A percentile compares a stretch with the other conserved stretches of the same genome.
phyloP scores from a whole-genome alignment of 2,797 vertebrate genomes.

The Manis crassicaudata region DNA sequence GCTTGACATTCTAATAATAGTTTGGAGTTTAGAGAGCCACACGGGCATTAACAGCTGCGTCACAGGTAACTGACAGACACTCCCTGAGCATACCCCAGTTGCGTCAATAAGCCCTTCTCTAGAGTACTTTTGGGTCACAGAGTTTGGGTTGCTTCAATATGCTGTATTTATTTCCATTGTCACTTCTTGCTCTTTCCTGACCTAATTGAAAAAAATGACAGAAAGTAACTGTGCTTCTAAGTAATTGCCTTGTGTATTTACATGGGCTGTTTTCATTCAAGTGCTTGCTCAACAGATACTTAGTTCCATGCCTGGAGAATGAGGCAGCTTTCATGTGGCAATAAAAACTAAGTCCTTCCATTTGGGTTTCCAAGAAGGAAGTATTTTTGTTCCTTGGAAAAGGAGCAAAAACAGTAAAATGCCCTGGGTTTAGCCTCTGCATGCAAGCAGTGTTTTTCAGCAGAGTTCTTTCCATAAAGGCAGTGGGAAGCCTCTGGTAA shows the following conservation, averaged over 20 bases:
- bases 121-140: background rate
- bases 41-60: background rate
- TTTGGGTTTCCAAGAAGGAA: conserved; percentile 10
- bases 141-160: background rate
- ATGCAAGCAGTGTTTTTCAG: background rate
- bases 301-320: background rate
- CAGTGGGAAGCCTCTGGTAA: background rate
- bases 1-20: background rate
- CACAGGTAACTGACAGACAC: background rate
- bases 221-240: background rate
- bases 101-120: background rate
- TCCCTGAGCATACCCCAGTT: background rate
- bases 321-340: background rate
- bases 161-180: background rate
- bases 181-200: background rate
- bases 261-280: background rate
- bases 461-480: background rate
- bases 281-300: background rate
- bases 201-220: background rate
- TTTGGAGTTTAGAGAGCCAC: background rate
- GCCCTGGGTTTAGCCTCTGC: background rate
- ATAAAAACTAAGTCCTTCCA: background rate
- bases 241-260: background rate
- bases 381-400: background rate
- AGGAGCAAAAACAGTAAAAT: background rate